Conservation (phyloP, 2,888 invertebrate genomes). For the Eulithis testata region DNA sequence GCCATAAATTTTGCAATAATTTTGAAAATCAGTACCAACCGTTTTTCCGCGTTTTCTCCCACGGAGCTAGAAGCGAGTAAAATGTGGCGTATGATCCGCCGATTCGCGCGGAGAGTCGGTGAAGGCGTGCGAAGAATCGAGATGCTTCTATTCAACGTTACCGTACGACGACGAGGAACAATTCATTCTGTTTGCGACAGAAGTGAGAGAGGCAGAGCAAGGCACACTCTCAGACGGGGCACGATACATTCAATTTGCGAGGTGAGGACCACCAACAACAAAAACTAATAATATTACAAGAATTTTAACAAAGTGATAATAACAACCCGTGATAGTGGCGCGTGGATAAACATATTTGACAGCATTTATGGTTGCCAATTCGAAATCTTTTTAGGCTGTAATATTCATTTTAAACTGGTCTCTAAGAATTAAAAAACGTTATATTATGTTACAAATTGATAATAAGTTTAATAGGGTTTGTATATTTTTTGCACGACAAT, state of each 20-base stretch:
- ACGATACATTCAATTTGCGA: conserved; percentile 72
- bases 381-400: too few species aligned
- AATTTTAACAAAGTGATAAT: too few species aligned
- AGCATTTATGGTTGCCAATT: too few species aligned
- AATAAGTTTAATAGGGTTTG: too few species aligned
- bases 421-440: too few species aligned
- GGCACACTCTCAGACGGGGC: conserved; percentile 53
- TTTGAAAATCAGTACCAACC: not conserved
- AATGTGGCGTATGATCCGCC: conserved; percentile 67
- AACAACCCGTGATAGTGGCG: too few species aligned
- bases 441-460: too few species aligned
- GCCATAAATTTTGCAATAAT: conserved; percentile 43
- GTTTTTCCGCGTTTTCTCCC: conserved; percentile 1
- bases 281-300: too few species aligned
- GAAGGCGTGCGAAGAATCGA: conserved; percentile 65
- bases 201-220: conserved; percentile 39
- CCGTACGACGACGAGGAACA: conserved; percentile 57
- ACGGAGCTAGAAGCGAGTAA: conserved; percentile 23
- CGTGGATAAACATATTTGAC: too few species aligned
- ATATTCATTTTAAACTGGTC: too few species aligned
- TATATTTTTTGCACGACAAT: too few species aligned
- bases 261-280: conserved; percentile 56
- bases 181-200: conserved; percentile 65
- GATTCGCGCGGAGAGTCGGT: conserved; percentile 57
- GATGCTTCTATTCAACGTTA: conserved; percentile 62